Base-by-base conservation (phyloP, 2,797 vertebrate genomes). In the Okamejei kenojei region DNA sequence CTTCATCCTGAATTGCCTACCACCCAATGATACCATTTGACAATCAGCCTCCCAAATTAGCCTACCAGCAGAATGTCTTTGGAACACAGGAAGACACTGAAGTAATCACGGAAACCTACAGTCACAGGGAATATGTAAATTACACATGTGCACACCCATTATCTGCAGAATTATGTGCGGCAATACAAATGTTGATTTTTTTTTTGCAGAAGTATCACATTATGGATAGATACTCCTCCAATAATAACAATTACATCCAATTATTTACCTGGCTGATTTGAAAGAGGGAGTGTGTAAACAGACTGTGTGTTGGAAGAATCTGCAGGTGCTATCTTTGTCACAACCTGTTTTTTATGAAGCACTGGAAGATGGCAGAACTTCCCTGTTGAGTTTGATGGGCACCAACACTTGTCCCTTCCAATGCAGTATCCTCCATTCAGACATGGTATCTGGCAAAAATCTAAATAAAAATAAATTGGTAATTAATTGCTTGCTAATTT, bases 391-490 rank as follows among this genome's bases (percentile, higher is more conserved):
- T 98, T 99, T 93, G 97, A 96, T 0, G 98, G 98, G 94, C 98
- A 99, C 98, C 97, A 97, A 95, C 98, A 99, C 93, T 97, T 95
- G 0, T 99, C 97, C 93, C 98, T 96, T 93, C 98, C 98, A 7
- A 98, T 96, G 19, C 98, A 99, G 78, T 97, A 97, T 58, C 98
- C 98, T 93, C 98, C 98, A 0, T 97, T 99, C 93, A 97, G 96
- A 95, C 98, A 99, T n/a, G 98, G 98, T 93, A 99, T 98, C 96
- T 99, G 98, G 96, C 98, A 99, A 95, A 99, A 99, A 95, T 98
- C 98, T 99, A 95, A 94, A 96, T 98, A 95, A 38, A 94, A 96
- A 79, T 94, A 19, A 45, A 71, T 23, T 54, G n/a, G 71, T 92
- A 38, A 74, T 74, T 74, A 92, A 92, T 45, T 13, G 81, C 94